Evolutionary conservation across 2,888 invertebrate species (phyloP), one percentile per base, ranked within the genome.

Genomic region (Sympetrum striolatum): DNA sequence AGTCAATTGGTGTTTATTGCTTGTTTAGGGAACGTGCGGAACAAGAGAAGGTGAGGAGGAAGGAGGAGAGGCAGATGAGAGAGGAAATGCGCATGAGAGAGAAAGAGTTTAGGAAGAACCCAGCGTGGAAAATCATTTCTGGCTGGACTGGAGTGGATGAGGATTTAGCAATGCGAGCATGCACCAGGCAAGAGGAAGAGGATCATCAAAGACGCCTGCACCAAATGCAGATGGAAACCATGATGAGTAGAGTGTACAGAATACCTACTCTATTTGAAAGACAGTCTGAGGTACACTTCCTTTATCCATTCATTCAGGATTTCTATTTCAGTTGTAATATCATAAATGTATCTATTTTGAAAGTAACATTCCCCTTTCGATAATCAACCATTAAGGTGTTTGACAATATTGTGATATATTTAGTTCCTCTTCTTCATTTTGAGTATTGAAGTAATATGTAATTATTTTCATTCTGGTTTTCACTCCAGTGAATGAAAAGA

Each of bases 261-360:
- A 96, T 96, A 92, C 96, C 96, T 0, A 95, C 96, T 92, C 94
- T 96, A 10, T 96, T 96, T 92, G 96, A 96, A 93, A 94, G 96
- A 91, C 96, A 96, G 92, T 96, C 96, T 81, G 96, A 96, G 91
- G 96, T 96, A 93, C 10, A 22, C 15, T 53, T 53, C 48, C 12
- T 25, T 73, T 73, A n/a, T 14, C n/a, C 6, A 25, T 31, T 73
- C 22, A 79, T 79, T 2, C 79, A 44, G 44, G 44, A 1, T 44
- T 44, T 44, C 44, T 44, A 44, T 44, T 8, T 44, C 10, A 8
- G 44, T 44, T 44, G 44, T 8, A 44, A 10, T 10, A 44, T 44
- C 44, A 0, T 44, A 8, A 44, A 39, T 5, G 4, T 39, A 2
- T 39, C 39, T 6, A 2, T 39, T 39, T 44, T 44, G 44, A 44